Percentiles rank a stretch among this genome's conserved stretches.
phyloP scores from a whole-genome alignment of 2,888 invertebrate genomes.

The Endotricha flammealis region DNA sequence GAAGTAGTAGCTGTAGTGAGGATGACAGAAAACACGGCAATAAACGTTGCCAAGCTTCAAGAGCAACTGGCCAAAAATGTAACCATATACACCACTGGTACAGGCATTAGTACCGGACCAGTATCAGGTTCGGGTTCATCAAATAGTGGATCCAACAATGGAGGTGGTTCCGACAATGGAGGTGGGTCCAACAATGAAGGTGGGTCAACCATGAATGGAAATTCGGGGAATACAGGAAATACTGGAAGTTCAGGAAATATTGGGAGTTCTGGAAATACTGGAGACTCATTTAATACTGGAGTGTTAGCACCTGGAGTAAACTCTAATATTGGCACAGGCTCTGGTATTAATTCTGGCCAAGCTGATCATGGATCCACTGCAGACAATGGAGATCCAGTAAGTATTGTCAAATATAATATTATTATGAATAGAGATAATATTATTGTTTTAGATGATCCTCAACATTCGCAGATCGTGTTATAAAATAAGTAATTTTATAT shows the following conservation, averaged over 20 bases:
- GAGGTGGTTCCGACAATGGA: slow-evolving; percentile 9
- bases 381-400: slow-evolving; percentile 54
- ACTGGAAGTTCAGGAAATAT: slow-evolving; percentile 1
- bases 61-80: slow-evolving; percentile 76
- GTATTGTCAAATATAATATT: slow-evolving; percentile 17
- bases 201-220: background rate
- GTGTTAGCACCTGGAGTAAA: too few species aligned
- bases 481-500: slow-evolving; percentile 11
- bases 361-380: slow-evolving; percentile 39
- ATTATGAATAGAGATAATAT: too few species aligned
- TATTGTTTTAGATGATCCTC: too few species aligned
- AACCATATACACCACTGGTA: slow-evolving; percentile 58
- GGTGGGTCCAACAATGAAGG: background rate
- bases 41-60: slow-evolving; percentile 85
- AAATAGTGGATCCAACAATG: slow-evolving; percentile 12
- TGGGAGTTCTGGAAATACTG: slow-evolving; percentile 7
- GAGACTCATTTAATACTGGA: too few species aligned
- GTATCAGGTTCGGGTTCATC: slow-evolving; percentile 15
- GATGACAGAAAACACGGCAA: slow-evolving; percentile 81
- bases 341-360: slow-evolving; percentile 22
- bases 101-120: slow-evolving; percentile 30
- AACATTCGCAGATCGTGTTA: slow-evolving; percentile 4
- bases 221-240: background rate
- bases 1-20: slow-evolving; percentile 85
- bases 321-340: too few species aligned